Conservation (phyloP, 2,888 invertebrate genomes). For the Erebia epiphron region DNA sequence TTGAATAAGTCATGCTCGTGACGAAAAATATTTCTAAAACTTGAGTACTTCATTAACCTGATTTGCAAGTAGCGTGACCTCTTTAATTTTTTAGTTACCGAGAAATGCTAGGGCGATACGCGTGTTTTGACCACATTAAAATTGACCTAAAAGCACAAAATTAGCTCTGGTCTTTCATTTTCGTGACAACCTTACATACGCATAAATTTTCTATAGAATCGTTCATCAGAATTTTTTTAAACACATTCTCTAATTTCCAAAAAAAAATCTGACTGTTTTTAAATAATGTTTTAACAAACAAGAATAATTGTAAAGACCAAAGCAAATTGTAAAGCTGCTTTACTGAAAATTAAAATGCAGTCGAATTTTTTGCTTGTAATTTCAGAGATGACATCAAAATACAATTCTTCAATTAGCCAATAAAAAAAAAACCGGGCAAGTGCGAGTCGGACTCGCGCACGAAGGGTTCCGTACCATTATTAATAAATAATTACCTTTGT, state of each 20-base stretch:
- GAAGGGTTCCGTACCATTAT: too few relatives aligned
- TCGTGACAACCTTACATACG: neutral
- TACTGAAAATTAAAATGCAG: neutral
- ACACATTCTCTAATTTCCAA: neutral
- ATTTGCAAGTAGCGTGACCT: constrained; percentile 3
- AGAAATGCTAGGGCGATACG: neutral
- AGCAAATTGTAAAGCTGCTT: neutral
- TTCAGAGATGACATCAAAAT: neutral
- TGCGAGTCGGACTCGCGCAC: too few relatives aligned
- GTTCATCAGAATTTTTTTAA: neutral
- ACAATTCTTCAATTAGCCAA: neutral
- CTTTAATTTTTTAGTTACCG: neutral
- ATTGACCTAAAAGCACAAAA: constrained; percentile 11
- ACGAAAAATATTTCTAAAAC: constrained; percentile 1
- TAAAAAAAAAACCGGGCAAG: too few relatives aligned
- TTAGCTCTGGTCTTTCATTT: neutral
- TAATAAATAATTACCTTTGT: too few relatives aligned
- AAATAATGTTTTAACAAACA: too few relatives aligned
- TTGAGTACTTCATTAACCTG: constrained; percentile 1
- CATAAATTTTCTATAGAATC: neutral
- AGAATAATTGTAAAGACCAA: neutral
- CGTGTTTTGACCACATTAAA: constrained; percentile 11
- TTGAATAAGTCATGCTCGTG: neutral
- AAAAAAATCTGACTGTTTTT: neutral
- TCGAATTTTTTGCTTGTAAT: too few relatives aligned